Percentiles rank a stretch among this genome's conserved stretches.
Evolutionary conservation across 2,113 vertebrate species (phyloP).

Genomic region (Eretmochelys imbricata): DNA sequence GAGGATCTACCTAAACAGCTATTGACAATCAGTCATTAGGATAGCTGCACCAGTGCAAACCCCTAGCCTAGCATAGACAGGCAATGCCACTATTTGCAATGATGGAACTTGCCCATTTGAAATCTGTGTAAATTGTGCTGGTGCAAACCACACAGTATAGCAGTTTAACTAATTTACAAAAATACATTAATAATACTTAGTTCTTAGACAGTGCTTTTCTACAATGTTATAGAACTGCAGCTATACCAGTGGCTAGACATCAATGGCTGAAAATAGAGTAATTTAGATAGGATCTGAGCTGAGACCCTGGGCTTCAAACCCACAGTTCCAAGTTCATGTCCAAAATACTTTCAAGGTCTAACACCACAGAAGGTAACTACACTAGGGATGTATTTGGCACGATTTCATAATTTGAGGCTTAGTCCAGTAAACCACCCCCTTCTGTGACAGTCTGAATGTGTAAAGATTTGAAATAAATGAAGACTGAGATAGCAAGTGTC

Average conservation of each 20-base stretch:
- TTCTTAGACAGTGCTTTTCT: not conserved
- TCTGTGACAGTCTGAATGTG: fast-evolving
- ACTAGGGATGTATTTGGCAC: fast-evolving
- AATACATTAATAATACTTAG: not conserved
- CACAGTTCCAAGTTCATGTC: not conserved
- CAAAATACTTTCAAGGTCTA: not conserved
- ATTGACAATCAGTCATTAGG: not conserved
- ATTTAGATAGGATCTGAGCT: not conserved
- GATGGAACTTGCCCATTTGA: fast-evolving
- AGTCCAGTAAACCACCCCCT: fast-evolving
- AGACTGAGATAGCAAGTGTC: not conserved
- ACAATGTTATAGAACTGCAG: not conserved
- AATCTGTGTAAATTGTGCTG: fast-evolving
- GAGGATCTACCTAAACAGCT: not conserved
- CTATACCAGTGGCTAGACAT: not conserved
- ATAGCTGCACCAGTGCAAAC: not conserved
- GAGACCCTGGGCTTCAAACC: not conserved
- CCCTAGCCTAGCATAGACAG: not conserved
- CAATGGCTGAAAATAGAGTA: not conserved
- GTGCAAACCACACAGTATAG: not conserved
- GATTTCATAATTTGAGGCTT: fast-evolving
- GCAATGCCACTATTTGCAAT: fast-evolving
- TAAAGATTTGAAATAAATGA: not conserved
- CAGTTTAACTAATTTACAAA: not conserved
- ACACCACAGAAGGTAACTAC: not conserved